These are phyloP conservation scores for Carassius auratus DNA, from an alignment of 2,113 vertebrate species.

Conservation along the genomic window DNA sequence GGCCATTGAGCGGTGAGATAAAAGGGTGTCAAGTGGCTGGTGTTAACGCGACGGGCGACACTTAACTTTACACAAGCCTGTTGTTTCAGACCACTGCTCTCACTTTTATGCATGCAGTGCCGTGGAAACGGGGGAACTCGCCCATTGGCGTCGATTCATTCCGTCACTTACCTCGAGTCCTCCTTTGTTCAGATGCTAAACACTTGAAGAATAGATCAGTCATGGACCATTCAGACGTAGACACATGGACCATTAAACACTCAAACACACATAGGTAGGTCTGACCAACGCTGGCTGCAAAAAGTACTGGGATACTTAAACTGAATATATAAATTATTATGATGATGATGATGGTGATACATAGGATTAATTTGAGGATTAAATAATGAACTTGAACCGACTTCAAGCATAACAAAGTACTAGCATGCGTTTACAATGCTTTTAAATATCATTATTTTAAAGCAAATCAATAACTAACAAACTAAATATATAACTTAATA, in stretches of 20 bases:
- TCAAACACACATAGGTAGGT: background rate
- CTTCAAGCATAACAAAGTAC: background rate
- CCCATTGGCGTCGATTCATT: conserved; percentile 18
- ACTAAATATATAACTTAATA: too few species aligned
- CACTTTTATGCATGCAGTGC: conserved; percentile 22
- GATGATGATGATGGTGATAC: too few species aligned
- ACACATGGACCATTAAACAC: conserved; percentile 33
- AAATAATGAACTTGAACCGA: background rate
- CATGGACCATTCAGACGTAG: conserved; percentile 8
- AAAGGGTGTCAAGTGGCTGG: conserved; percentile 20
- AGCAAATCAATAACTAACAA: too few species aligned
- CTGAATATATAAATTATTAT: too few species aligned
- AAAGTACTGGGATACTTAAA: background rate
- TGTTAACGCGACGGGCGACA: conserved; percentile 43
- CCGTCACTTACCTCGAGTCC: conserved; percentile 39
- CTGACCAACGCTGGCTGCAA: background rate
- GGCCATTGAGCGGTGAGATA: conserved; percentile 44
- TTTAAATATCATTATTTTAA: background rate
- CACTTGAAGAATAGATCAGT: conserved; percentile 34
- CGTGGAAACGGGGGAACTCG: conserved; percentile 27
- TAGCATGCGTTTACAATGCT: background rate
- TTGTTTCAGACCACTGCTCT: conserved; percentile 40
- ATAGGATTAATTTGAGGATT: background rate
- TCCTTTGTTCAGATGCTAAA: conserved; percentile 54
- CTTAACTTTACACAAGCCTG: conserved; percentile 40